These are phyloP conservation scores for Drosophila fuyamai DNA, from an alignment of 1,140 invertebrate genomes.

Conservation along the genomic window DNA sequence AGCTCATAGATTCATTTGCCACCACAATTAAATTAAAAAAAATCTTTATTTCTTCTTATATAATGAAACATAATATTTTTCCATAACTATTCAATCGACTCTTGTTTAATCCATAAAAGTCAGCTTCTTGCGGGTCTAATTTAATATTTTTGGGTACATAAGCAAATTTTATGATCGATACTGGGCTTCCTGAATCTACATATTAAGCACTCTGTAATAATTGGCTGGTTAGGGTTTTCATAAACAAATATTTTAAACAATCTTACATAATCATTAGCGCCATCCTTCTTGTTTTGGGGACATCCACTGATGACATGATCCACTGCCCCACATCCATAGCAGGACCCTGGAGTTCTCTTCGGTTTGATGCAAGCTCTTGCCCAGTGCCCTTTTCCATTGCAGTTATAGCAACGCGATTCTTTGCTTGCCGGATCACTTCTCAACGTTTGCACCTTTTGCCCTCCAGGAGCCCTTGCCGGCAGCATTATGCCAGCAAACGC, in stretches of 20 bases:
- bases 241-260: too few species aligned
- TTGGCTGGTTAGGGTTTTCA: too few species aligned
- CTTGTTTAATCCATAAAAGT: background rate
- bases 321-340: too few species aligned
- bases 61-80: background rate
- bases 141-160: background rate
- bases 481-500: conserved; percentile 1
- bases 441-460: background rate
- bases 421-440: background rate
- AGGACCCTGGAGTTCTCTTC: background rate
- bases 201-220: conserved; percentile 1
- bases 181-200: conserved; percentile 1
- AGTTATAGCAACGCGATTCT: conserved; percentile 1
- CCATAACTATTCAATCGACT: background rate
- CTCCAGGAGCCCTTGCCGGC: background rate
- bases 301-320: background rate
- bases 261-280: background rate
- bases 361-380: background rate
- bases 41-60: background rate
- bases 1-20: too few species aligned
- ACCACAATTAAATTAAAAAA: background rate
- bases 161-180: background rate
- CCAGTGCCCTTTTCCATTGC: background rate
- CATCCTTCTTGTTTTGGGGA: conserved; percentile 1
- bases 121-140: background rate